Conservation (phyloP, 2,888 invertebrate species). For the Aleiodes alternator region DNA sequence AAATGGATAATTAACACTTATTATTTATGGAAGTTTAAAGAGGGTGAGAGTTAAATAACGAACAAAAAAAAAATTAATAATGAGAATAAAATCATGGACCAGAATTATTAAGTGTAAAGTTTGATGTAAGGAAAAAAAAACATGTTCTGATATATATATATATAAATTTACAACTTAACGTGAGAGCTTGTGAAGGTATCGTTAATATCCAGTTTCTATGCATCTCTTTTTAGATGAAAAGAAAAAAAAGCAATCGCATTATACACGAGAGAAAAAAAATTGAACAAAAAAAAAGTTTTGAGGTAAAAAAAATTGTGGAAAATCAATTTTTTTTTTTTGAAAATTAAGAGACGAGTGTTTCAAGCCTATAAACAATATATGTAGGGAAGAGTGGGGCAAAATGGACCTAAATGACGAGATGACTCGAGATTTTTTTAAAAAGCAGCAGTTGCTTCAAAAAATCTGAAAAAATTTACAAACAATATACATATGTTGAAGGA, state of each 20-base stretch:
- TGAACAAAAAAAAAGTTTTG: background rate
- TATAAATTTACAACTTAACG: constrained; percentile 32
- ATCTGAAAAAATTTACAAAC: too few relatives aligned
- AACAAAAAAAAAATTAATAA: constrained; percentile 5
- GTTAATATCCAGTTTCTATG: constrained; percentile 24
- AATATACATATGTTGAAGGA: too few relatives aligned
- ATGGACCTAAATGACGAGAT: too few relatives aligned
- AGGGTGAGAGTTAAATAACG: background rate
- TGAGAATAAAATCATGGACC: constrained; percentile 32
- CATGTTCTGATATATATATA: constrained; percentile 38
- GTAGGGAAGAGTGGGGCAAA: too few relatives aligned
- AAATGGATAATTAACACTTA: constrained; percentile 31
- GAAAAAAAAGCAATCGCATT: constrained; percentile 2
- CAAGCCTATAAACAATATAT: too few relatives aligned
- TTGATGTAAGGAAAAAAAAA: constrained; percentile 25
- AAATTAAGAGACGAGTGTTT: too few relatives aligned
- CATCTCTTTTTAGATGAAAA: background rate
- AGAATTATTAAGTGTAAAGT: constrained; percentile 37
- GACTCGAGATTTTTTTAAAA: too few relatives aligned
- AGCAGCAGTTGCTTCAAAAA: too few relatives aligned
- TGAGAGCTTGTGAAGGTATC: constrained; percentile 20
- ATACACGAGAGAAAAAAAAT: background rate
- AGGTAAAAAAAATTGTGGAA: background rate
- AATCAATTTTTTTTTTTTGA: too few relatives aligned
- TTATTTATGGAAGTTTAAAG: constrained; percentile 29